Base-by-base conservation (phyloP, 1,140 invertebrate genomes). In the Lordiphosa mommai region DNA sequence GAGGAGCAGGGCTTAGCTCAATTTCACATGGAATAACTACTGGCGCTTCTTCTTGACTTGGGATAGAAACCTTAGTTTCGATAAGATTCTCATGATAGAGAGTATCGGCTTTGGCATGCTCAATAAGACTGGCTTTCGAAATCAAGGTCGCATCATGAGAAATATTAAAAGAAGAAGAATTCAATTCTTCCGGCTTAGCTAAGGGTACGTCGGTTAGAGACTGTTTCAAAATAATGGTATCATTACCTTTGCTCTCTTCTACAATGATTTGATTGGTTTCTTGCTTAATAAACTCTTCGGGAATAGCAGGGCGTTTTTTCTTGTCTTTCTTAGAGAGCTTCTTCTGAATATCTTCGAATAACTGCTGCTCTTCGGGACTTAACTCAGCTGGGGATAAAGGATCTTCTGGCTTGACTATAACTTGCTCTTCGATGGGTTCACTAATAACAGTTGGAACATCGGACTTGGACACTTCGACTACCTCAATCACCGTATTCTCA, bases 321-420 rank as follows among this genome's bases (percentile, higher is more conserved):
- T 86, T 88, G 52, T 87, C 80, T 69, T 88, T 88, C 29, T 88
- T 88, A 4, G 82, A 85, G 1, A 88, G 38, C 41, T 88, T 86
- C 52, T 88, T 88, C 44, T 88, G 82, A 74, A 88, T 88, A 12
- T 87, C 79, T 34, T 88, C 84, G 34, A 88, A 88, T 7, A 88
- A 44, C 29, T 61, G 40, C 40, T 88, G 70, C 44, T 88, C 86
- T 73, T 88, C 86, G 10, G 67, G 57, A 60, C 61, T 86, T 9
- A 85, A 27, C 2, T 79, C 73, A 32, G 59, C 41, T 7, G 65
- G 61, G 10, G 61, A 8, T 32, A 53, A 36, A 10, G 55, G 43
- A 14, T 36, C 14, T 46, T 72, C 48, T 34, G 52, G 2, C 23
- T 32, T 34, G 9, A 34, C 34, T 7, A 12, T n/a, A 16, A 27